Conservation (phyloP, 2,113 vertebrate species). For the Apaloderma vittatum region DNA sequence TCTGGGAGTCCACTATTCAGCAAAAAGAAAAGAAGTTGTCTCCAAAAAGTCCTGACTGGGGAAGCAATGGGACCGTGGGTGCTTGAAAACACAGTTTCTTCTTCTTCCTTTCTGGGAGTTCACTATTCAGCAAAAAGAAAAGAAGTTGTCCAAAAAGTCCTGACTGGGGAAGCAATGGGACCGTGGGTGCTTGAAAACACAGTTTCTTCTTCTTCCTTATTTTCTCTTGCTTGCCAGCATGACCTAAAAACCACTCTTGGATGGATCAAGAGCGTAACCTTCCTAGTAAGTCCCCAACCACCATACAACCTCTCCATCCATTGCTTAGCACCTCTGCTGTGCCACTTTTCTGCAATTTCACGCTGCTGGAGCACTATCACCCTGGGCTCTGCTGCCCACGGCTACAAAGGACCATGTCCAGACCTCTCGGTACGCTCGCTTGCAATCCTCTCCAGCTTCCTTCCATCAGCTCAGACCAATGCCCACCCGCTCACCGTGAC, state of each 20-base stretch:
- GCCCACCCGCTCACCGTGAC: not conserved
- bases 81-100: not conserved
- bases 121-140: not conserved
- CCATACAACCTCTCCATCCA: not conserved
- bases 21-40: not conserved
- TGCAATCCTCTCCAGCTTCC: not conserved
- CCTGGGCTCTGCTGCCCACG: rapidly evolving
- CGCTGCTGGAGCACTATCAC: not conserved
- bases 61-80: not conserved
- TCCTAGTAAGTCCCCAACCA: not conserved
- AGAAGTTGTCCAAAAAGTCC: not conserved
- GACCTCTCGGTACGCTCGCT: not conserved
- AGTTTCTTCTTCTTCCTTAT: not conserved
- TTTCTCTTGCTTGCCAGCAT: not conserved
- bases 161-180: not conserved
- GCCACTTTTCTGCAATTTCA: not conserved
- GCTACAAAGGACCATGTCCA: not conserved
- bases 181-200: not conserved
- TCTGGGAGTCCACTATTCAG: not conserved
- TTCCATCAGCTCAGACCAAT: not conserved
- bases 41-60: not conserved
- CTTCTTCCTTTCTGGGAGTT: not conserved
- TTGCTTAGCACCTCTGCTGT: rapidly evolving
- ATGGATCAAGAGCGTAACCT: not conserved
- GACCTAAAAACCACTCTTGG: not conserved